Conservation (phyloP, 2,113 vertebrate species). For the Microcebus griseorufus region DNA sequence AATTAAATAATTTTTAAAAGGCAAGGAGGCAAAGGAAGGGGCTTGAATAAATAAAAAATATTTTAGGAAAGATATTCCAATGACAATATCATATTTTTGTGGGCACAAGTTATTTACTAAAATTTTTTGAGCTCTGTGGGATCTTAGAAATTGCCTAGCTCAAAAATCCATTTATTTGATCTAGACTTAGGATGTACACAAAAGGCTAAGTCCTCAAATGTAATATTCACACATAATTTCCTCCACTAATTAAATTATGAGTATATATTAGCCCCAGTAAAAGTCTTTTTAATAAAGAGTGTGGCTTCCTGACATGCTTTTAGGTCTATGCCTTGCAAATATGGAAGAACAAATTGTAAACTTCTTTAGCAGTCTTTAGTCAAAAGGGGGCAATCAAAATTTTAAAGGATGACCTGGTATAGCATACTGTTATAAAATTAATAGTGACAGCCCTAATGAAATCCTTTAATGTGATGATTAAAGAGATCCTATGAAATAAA, state of each 20-base stretch:
- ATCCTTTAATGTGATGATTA: slow-evolving; percentile 46
- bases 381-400: slow-evolving; percentile 64
- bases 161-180: background rate
- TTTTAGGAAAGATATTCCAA: slow-evolving; percentile 7
- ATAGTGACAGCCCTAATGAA: slow-evolving; percentile 47
- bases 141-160: background rate
- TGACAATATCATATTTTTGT: background rate
- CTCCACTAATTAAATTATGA: slow-evolving; percentile 60
- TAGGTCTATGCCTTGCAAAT: background rate
- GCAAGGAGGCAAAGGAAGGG: slow-evolving; percentile 12
- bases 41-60: background rate
- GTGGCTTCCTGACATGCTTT: slow-evolving; percentile 50
- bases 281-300: slow-evolving; percentile 64
- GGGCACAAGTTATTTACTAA: background rate
- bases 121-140: background rate
- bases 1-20: background rate
- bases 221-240: slow-evolving; percentile 58
- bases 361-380: slow-evolving; percentile 56
- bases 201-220: background rate
- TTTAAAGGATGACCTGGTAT: slow-evolving; percentile 64
- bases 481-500: slow-evolving; percentile 52
- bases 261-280: slow-evolving; percentile 19
- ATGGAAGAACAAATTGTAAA: slow-evolving; percentile 20
- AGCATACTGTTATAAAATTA: slow-evolving; percentile 59
- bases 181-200: background rate